A percentile compares a stretch with the other conserved stretches of the same genome.
These are phyloP conservation scores for Ovis canadensis DNA, from an alignment of 2,113 vertebrate genomes.

Conservation along the genomic window DNA sequence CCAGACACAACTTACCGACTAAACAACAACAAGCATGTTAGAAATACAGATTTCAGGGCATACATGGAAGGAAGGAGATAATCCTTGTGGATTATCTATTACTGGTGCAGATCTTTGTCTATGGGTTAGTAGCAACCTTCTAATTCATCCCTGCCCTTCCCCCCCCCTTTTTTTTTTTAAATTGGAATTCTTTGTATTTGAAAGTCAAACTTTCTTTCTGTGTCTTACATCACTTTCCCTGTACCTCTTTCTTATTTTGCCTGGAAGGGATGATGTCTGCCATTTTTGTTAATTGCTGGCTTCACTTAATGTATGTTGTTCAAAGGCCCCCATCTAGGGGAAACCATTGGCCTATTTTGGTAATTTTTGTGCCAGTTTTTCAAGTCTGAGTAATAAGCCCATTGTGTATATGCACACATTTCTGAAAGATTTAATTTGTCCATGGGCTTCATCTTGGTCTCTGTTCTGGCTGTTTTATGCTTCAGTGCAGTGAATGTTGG, in stretches of 20 bases:
- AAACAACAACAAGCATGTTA: background rate
- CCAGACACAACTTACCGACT: background rate
- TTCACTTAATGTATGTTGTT: background rate
- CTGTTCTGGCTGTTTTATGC: background rate
- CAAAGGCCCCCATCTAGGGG: background rate
- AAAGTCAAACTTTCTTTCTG: background rate
- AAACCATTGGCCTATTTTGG: background rate
- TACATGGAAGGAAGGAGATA: background rate
- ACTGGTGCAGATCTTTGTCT: background rate
- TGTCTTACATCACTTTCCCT: background rate
- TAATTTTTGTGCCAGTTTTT: background rate
- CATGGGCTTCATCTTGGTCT: background rate
- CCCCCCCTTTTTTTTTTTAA: fast-evolving
- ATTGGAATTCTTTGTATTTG: background rate
- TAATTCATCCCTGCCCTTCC: background rate
- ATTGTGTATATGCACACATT: background rate
- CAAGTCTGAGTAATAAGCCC: background rate
- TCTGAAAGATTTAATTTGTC: background rate
- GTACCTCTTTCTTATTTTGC: background rate
- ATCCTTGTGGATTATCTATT: background rate
- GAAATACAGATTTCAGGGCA: background rate
- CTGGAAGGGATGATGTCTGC: background rate
- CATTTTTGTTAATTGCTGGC: background rate
- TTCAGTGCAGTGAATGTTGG: background rate
- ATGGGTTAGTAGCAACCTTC: background rate